These are phyloP conservation scores for Dreissena rostriformis DNA, from an alignment of 1,140 invertebrate genomes.

Conservation along the genomic window DNA sequence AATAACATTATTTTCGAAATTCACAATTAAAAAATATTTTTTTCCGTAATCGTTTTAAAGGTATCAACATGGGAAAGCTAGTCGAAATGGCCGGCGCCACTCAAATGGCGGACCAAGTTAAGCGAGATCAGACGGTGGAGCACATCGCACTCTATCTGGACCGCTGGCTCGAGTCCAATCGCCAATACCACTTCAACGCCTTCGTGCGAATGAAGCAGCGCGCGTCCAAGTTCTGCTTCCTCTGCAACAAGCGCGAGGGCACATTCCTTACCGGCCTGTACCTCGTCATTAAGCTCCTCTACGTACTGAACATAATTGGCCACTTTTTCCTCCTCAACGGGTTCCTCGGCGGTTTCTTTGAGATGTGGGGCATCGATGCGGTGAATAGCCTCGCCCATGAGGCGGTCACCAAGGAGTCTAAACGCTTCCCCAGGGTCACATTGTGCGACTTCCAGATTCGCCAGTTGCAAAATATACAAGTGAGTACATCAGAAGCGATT, in stretches of 20 bases:
- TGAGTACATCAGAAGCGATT: not conserved
- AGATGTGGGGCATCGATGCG: conserved; percentile 82
- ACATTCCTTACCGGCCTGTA: conserved; percentile 82
- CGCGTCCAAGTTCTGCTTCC: conserved; percentile 72
- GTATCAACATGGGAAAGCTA: conserved; percentile 74
- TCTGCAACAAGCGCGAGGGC: conserved; percentile 82
- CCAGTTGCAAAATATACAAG: conserved; percentile 77
- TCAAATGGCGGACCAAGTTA: conserved; percentile 70
- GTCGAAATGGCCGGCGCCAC: conserved; percentile 72
- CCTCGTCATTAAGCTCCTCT: conserved; percentile 82
- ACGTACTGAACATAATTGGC: conserved; percentile 81
- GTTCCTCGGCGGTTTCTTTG: conserved; percentile 82
- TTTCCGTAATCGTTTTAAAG: not conserved
- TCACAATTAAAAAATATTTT: too few relatives aligned
- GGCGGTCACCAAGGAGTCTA: conserved; percentile 78
- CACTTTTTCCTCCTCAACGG: conserved; percentile 83
- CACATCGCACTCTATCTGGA: conserved; percentile 75
- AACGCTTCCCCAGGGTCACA: conserved; percentile 81
- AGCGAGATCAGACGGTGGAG: conserved; percentile 71
- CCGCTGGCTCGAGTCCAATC: conserved; percentile 75
- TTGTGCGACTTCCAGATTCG: conserved; percentile 83
- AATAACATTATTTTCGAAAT: too few relatives aligned
- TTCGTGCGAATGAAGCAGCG: conserved; percentile 71
- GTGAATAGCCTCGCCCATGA: conserved; percentile 79
- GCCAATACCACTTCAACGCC: conserved; percentile 73